Evolutionary conservation across 2,888 invertebrate genomes (phyloP), one percentile per base, ranked within the genome.

Genomic region (Notocelia uddmanniana): DNA sequence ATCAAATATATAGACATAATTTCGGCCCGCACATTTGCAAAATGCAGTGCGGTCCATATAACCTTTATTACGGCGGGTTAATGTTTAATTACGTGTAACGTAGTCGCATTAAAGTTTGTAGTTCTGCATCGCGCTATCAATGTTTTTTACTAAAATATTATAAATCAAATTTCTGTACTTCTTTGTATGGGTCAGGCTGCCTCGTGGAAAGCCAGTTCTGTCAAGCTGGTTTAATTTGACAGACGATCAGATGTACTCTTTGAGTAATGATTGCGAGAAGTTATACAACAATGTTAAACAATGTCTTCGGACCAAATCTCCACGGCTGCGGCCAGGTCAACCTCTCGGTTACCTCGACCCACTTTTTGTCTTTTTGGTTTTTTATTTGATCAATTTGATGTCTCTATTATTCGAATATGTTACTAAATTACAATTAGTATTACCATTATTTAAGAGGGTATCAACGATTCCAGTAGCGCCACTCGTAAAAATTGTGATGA

Each of bases 111-210:
- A n/a, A 54, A 31, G 1, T 54, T 54, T 41, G 60, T 10, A 41
- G 11, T 60, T 19, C 68, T 60, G 45, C 68, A 68, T 68, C 68
- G 52, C 68, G 41, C 52, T 60, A 54, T 19, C 13, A 41, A 68
- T 19, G 19, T 68, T 54, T 68, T 54, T n/a, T 23, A 26, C n/a
- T 0, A 2, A 0, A 10, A 21, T 41, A 41, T n/a, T 13, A 41
- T 41, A 54, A 41, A 52, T 41, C 2, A 2, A 15, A 34, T 19
- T 54, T 41, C 10, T 8, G 15, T 21, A 11, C 1, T 2, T 0
- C 6, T 23, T 2, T 0, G 0, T 2, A 5, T 3, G 68, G 68
- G 58, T 59, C 68, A 59, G 8, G 45, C 8, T 6, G 37, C 37
- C 31, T 26, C 55, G 23, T 8, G 68, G 68, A 15, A 50, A 68